Evolutionary conservation across 2,113 vertebrate species (phyloP).

Genomic region (Nasalis larvatus): DNA sequence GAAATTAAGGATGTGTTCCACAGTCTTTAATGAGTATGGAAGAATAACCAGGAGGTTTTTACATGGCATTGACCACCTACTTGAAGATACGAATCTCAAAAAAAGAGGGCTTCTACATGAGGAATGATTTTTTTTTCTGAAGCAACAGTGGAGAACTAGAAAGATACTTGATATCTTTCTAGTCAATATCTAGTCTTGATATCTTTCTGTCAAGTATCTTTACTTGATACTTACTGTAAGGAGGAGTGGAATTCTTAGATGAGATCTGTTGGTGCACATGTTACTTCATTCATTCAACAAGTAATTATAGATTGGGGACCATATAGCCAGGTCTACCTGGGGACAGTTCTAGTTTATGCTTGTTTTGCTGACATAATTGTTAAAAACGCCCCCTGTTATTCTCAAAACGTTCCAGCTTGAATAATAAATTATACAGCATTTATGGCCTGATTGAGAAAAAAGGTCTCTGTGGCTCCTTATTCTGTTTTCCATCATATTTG

Average conservation of each 20-base stretch:
- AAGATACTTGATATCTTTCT: not conserved
- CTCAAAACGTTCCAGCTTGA: not conserved
- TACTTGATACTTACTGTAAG: not conserved
- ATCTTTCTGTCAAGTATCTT: not conserved
- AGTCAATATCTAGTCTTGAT: too few species aligned
- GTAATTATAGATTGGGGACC: not conserved
- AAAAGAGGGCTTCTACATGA: not conserved
- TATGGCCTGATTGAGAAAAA: conserved; percentile 5
- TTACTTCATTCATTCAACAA: not conserved
- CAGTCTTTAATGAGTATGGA: not conserved
- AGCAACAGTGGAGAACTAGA: not conserved
- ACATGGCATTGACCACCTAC: not conserved
- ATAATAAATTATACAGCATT: conserved; percentile 14
- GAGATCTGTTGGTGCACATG: not conserved
- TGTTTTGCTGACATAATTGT: conserved; percentile 1
- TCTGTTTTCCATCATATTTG: conserved; percentile 6
- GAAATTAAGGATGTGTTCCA: not conserved
- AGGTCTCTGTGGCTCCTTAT: not conserved
- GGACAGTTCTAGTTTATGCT: not conserved
- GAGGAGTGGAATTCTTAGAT: conserved; percentile 7
- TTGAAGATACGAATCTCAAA: not conserved
- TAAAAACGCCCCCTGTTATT: not conserved
- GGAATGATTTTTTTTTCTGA: not conserved
- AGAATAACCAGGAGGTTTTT: not conserved
- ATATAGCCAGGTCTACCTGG: not conserved